Evolutionary conservation across 1,140 invertebrate species (phyloP), one percentile per base, ranked within the genome.

Genomic region (Delia radicum): DNA sequence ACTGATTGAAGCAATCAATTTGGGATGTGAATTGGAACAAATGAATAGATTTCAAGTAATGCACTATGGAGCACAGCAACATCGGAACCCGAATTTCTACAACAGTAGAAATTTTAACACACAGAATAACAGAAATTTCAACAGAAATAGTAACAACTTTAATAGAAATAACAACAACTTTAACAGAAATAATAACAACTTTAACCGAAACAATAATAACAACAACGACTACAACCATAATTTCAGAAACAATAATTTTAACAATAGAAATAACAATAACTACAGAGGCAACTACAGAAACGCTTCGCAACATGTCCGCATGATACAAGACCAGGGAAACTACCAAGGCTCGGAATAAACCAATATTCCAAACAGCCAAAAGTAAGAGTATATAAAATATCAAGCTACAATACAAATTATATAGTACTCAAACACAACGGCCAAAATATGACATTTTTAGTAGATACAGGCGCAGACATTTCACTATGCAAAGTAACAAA

Each of bases 241-340:
- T 12, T 28, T 65, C 28, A 29, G 12, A 13, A 27, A n/a, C 27
- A 65, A 29, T 27, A 65, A 65, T 26, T 15, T n/a, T n/a, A 65
- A 28, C 28, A 27, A 71, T 7, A 71, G 29, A 24, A 37, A 71
- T 37, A 42, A 31, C 28, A 71, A 42, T 7, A 13, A 71, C 10
- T 21, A 71, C 31, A 71, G n/a, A n/a, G 21, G 37, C 37, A 71
- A 71, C 12, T 24, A n/a, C 31, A 71, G 67, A 71, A 71, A 37
- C 33, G 15, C 10, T 12, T 18, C 26, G 6, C 13, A 71, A 3
- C 33, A 71, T 21, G 6, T 24, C 12, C 29, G 12, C 33, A 37
- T 24, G 29, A 71, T 29, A n/a, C 12, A 71, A 33, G 6, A 31
- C 12, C 21, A 31, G 13, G 29, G 33, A 29, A 71, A 71, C 67